phyloP scores from a whole-genome alignment of 2,888 invertebrate species.

The Apodemia duryi region DNA sequence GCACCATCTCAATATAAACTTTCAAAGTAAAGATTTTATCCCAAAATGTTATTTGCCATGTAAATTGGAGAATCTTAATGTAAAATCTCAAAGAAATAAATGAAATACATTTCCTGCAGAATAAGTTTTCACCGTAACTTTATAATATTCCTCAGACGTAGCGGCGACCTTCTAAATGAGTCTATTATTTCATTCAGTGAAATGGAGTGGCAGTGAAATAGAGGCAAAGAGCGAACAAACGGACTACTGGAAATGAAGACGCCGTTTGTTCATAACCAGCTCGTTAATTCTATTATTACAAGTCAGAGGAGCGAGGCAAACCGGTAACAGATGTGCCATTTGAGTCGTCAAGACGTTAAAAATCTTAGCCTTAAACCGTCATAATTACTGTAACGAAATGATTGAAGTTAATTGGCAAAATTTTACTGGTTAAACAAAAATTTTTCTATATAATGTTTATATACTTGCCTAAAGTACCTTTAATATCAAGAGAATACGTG shows the following conservation, averaged over 20 bases:
- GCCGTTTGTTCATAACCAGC: slow-evolving; percentile 78
- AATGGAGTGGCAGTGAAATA: slow-evolving; percentile 75
- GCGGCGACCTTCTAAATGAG: slow-evolving; percentile 57
- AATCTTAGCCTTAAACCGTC: slow-evolving; percentile 32
- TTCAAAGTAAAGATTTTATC: neutral
- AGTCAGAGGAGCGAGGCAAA: slow-evolving; percentile 66
- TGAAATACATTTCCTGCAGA: slow-evolving; percentile 28
- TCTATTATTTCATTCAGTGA: slow-evolving; percentile 71
- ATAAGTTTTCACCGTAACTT: slow-evolving; percentile 51
- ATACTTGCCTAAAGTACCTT: neutral
- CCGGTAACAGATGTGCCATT: slow-evolving; percentile 73
- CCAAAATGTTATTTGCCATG: neutral
- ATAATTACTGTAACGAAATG: slow-evolving; percentile 23
- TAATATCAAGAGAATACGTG: neutral
- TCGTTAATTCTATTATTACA: slow-evolving; percentile 77
- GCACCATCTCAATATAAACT: no score
- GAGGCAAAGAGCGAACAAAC: slow-evolving; percentile 63
- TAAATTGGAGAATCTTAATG: slow-evolving; percentile 7
- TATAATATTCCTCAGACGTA: slow-evolving; percentile 55
- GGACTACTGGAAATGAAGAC: slow-evolving; percentile 74
- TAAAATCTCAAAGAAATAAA: slow-evolving; percentile 10
- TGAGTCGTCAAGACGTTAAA: slow-evolving; percentile 50
- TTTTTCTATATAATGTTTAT: neutral
- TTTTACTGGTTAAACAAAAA: neutral
- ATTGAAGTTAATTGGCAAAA: slow-evolving; percentile 7